Evolutionary conservation across 2,113 vertebrate genomes (phyloP).

Genomic region (Varanus salvator): DNA sequence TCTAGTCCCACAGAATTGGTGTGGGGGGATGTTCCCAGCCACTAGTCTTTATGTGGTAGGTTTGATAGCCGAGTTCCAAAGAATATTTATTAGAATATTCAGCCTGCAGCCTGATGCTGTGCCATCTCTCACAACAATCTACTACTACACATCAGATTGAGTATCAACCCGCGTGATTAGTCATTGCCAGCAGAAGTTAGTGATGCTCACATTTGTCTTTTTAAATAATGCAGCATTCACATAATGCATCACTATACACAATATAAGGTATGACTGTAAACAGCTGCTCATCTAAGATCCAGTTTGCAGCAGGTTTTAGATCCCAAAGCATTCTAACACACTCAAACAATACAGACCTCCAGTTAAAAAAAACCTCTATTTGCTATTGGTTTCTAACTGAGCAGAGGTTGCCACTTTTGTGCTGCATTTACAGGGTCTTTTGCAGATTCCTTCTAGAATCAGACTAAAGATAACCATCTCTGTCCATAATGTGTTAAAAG

Average conservation of each 20-base stretch:
- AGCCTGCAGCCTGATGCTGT: background rate
- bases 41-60: background rate
- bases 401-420: background rate
- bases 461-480: background rate
- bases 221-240: slow-evolving; percentile 24
- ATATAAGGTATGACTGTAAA: background rate
- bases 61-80: background rate
- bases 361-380: background rate
- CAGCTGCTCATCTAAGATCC: background rate
- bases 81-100: background rate
- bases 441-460: background rate
- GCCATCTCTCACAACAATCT: background rate
- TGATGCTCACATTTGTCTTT: background rate
- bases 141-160: background rate
- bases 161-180: background rate
- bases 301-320: background rate
- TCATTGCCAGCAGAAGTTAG: background rate
- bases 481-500: background rate
- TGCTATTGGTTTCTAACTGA: background rate
- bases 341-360: background rate
- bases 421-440: background rate
- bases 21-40: too few species aligned
- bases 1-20: too few species aligned
- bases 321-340: background rate
- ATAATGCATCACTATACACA: background rate